phyloP scores from a whole-genome alignment of 2,113 vertebrate genomes.

The Vimba vimba region DNA sequence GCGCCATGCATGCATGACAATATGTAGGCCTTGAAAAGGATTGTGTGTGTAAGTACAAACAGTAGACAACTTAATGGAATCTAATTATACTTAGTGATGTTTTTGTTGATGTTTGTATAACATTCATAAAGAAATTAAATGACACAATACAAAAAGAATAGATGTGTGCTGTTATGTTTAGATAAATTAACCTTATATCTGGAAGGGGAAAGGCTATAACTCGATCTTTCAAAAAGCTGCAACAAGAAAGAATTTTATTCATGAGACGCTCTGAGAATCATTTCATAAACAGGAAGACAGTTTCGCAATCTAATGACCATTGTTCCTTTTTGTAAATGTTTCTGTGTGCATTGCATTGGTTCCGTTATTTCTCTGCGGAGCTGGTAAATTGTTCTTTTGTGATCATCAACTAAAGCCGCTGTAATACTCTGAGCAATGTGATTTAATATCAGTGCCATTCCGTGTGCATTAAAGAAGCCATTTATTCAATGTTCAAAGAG shows the following conservation, averaged over 20 bases:
- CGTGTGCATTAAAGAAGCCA: slow-evolving; percentile 47
- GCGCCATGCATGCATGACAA: neutral
- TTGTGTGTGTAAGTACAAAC: neutral
- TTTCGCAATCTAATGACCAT: slow-evolving; percentile 39
- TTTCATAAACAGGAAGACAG: slow-evolving; percentile 39
- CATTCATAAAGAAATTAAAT: slow-evolving; percentile 11
- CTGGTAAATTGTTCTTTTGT: slow-evolving; percentile 53
- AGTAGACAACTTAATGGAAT: neutral
- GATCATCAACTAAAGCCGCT: slow-evolving; percentile 41
- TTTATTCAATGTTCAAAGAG: slow-evolving; percentile 31
- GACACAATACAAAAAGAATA: slow-evolving; percentile 1
- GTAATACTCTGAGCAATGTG: slow-evolving; percentile 39
- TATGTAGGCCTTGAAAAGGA: neutral
- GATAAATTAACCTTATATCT: slow-evolving; percentile 34
- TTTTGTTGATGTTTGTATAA: neutral
- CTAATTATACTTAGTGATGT: slow-evolving; percentile 11
- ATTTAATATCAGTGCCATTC: slow-evolving; percentile 38
- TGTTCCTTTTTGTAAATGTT: slow-evolving; percentile 31
- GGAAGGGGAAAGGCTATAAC: slow-evolving; percentile 2
- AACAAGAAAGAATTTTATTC: slow-evolving; percentile 44
- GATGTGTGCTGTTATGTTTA: slow-evolving; percentile 15
- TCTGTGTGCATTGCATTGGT: slow-evolving; percentile 15
- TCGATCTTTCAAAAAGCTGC: slow-evolving; percentile 35
- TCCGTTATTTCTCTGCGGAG: slow-evolving; percentile 43
- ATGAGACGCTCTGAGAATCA: slow-evolving; percentile 34